These are phyloP conservation scores for Nemurella pictetii DNA, from an alignment of 2,888 invertebrate genomes.

Conservation along the genomic window DNA sequence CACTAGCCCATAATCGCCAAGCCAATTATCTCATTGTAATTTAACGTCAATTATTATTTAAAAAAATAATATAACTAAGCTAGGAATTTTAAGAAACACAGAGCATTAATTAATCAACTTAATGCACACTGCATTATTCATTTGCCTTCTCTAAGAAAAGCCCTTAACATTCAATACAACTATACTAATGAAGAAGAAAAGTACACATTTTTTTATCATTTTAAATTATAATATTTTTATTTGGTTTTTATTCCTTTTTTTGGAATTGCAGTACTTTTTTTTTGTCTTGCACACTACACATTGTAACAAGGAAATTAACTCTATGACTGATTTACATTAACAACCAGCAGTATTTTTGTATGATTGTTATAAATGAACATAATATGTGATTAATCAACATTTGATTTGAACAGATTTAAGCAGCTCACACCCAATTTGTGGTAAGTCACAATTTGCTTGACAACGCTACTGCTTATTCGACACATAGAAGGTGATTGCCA, in stretches of 20 bases:
- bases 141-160: no score
- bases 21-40: no score
- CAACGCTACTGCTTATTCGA: slow-evolving; percentile 10
- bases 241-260: slow-evolving; percentile 6
- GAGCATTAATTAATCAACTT: no score
- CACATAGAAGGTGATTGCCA: not conserved
- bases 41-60: no score
- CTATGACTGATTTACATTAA: not conserved
- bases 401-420: not conserved
- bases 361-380: not conserved
- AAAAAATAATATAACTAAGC: no score
- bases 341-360: not conserved
- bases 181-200: not conserved
- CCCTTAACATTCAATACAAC: no score
- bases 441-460: slow-evolving; percentile 31
- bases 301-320: not conserved
- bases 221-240: not conserved
- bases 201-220: not conserved
- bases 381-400: not conserved
- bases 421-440: slow-evolving; percentile 21
- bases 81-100: no score
- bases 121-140: no score
- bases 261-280: not conserved
- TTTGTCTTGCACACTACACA: not conserved
- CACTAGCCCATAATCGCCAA: no score